Percentiles rank a stretch among this genome's conserved stretches.
phyloP scores from a whole-genome alignment of 2,113 vertebrate genomes.

The Heterotilapia buettikoferi region DNA sequence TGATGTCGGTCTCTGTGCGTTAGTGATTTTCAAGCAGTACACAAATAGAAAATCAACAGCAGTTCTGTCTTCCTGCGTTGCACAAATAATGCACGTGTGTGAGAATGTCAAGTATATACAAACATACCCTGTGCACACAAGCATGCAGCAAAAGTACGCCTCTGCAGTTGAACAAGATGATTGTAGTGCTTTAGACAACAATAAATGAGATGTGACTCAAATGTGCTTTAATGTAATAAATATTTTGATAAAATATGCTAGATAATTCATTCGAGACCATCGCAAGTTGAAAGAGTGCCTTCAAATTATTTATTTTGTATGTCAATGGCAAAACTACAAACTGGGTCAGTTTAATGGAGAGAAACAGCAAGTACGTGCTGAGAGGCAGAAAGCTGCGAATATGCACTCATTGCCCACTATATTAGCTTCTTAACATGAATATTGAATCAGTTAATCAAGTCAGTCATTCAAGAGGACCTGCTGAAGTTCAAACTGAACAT shows the following conservation, averaged over 20 bases:
- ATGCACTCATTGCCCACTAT: not conserved
- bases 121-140: not conserved
- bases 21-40: slow-evolving; percentile 7
- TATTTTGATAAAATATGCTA: not conserved
- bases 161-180: not conserved
- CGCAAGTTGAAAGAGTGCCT: not conserved
- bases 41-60: not conserved
- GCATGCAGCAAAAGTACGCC: not conserved
- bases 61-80: not conserved
- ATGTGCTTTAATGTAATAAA: not conserved
- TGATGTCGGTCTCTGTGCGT: slow-evolving; percentile 10
- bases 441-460: not conserved
- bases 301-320: not conserved
- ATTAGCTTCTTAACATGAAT: not conserved
- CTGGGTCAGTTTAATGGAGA: not conserved
- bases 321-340: not conserved
- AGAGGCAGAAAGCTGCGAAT: not conserved
- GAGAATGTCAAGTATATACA: slow-evolving; percentile 5
- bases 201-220: not conserved
- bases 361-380: not conserved
- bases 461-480: not conserved
- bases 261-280: not conserved
- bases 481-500: not conserved
- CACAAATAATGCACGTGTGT: not conserved
- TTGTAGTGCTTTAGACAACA: not conserved